Conservation (phyloP, 2,888 invertebrate genomes). For the Pollenia labialis region DNA sequence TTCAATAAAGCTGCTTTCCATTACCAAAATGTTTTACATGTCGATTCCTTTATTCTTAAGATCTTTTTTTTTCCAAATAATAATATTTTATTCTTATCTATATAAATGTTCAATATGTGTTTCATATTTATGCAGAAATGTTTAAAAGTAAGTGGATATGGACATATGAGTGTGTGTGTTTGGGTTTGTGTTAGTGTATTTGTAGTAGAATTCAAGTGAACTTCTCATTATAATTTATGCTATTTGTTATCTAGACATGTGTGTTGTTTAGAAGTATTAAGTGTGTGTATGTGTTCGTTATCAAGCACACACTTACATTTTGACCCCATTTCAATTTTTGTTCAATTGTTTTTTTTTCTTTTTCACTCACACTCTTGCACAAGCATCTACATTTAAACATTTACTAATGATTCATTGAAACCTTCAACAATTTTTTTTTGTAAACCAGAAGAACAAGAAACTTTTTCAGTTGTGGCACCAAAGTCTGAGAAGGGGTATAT, state of each 20-base stretch:
- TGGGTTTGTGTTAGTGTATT: slow-evolving; percentile 5
- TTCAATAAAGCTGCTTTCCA: slow-evolving; percentile 1
- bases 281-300: slow-evolving; percentile 22
- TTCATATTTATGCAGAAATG: slow-evolving; percentile 15
- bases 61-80: background rate
- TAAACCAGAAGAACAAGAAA: slow-evolving; percentile 8
- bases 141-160: background rate
- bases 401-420: slow-evolving; percentile 70
- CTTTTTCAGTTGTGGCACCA: slow-evolving; percentile 12
- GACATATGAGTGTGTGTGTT: background rate
- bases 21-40: slow-evolving; percentile 14
- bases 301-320: slow-evolving; percentile 61
- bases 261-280: slow-evolving; percentile 12
- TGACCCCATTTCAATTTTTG: slow-evolving; percentile 71
- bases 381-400: slow-evolving; percentile 33
- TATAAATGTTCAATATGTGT: slow-evolving; percentile 49
- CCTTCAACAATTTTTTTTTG: slow-evolving; percentile 61
- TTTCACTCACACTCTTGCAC: slow-evolving; percentile 29
- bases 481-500: slow-evolving; percentile 57
- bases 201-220: slow-evolving; percentile 49
- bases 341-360: slow-evolving; percentile 63
- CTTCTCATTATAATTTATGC: slow-evolving; percentile 71
- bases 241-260: slow-evolving; percentile 71
- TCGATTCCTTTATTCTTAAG: background rate
- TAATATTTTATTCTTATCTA: slow-evolving; percentile 60